phyloP scores from a whole-genome alignment of 2,113 vertebrate species.

The Crotophaga sulcirostris region DNA sequence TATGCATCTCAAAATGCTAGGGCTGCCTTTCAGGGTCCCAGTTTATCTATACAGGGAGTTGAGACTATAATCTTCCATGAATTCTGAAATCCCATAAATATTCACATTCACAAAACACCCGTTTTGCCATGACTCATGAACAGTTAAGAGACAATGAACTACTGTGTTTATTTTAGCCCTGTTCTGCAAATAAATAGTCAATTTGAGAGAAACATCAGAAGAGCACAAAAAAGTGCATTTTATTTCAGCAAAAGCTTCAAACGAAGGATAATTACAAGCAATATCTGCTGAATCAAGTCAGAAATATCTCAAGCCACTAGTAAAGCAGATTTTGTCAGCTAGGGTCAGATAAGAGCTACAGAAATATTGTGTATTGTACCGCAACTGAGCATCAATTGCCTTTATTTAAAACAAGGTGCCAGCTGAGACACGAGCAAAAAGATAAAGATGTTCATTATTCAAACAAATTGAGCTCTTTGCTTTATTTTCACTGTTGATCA shows the following conservation, averaged over 20 bases:
- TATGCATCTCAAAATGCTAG: background rate
- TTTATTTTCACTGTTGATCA: background rate
- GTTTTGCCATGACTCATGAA: background rate
- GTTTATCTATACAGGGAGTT: background rate
- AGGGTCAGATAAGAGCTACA: background rate
- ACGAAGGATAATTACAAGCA: background rate
- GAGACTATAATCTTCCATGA: background rate
- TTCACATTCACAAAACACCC: background rate
- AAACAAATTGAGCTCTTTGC: background rate
- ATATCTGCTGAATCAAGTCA: background rate
- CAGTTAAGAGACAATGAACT: background rate
- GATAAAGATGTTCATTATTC: background rate
- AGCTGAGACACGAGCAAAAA: background rate
- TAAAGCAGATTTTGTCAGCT: background rate
- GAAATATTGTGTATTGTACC: background rate
- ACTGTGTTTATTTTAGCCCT: background rate
- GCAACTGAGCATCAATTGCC: background rate
- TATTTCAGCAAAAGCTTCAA: background rate
- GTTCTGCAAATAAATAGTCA: background rate
- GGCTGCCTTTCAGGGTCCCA: background rate
- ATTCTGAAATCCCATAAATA: background rate
- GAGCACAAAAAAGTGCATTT: background rate
- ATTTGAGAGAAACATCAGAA: background rate
- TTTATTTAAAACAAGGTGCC: background rate
- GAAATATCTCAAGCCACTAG: background rate